These are phyloP conservation scores for Anticlea derivata DNA, from an alignment of 2,888 invertebrate species.

Conservation along the genomic window DNA sequence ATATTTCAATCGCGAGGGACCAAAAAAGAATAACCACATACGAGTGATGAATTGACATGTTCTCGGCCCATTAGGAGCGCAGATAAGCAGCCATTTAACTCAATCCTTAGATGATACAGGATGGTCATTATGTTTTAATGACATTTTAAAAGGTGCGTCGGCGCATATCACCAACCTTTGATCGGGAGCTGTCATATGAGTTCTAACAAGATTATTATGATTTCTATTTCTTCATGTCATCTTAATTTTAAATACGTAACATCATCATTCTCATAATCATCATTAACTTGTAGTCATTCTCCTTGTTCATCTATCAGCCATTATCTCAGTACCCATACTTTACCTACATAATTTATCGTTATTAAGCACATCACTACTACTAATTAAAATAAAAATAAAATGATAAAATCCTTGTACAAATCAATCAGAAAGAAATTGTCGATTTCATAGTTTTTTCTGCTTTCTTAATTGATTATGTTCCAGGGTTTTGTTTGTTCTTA, in stretches of 20 bases:
- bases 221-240: background rate
- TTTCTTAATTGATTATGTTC: too few relatives aligned
- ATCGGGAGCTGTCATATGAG: background rate
- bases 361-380: too few relatives aligned
- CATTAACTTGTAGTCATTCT: too few relatives aligned
- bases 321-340: too few relatives aligned
- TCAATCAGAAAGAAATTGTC: too few relatives aligned
- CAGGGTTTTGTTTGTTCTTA: too few relatives aligned
- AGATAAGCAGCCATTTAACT: constrained; percentile 80
- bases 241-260: background rate
- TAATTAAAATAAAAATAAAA: too few relatives aligned
- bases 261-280: too few relatives aligned
- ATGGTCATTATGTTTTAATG: constrained; percentile 23
- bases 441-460: too few relatives aligned
- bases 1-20: constrained; percentile 49
- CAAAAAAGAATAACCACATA: constrained; percentile 55
- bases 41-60: constrained; percentile 82
- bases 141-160: constrained; percentile 19
- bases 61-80: constrained; percentile 72
- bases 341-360: too few relatives aligned
- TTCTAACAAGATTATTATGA: constrained; percentile 7
- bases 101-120: constrained; percentile 63
- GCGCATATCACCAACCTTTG: background rate
- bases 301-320: too few relatives aligned
- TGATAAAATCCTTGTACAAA: too few relatives aligned